Evolutionary conservation across 2,797 vertebrate species (phyloP).

Genomic region (Hylomyscus alleni): DNA sequence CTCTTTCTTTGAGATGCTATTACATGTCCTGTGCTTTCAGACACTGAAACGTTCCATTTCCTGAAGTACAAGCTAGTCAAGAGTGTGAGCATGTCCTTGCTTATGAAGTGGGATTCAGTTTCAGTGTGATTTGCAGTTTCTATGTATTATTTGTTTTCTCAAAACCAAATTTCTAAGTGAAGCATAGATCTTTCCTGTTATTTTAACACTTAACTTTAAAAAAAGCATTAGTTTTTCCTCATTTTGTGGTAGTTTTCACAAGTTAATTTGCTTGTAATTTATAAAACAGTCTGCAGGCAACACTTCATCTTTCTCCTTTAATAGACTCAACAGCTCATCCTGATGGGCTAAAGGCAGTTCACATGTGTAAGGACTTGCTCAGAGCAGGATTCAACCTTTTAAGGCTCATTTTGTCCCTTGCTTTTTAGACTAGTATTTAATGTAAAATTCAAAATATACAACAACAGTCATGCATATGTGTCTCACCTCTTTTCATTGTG

Average conservation of each 20-base stretch:
- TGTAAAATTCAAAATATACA: not conserved
- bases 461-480: not conserved
- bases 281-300: not conserved
- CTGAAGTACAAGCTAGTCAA: constrained; percentile 42
- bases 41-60: not conserved
- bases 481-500: constrained; percentile 30
- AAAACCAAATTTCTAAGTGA: not conserved
- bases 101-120: not conserved
- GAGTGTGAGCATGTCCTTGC: not conserved
- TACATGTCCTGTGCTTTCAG: not conserved
- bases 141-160: constrained; percentile 20
- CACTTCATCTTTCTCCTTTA: constrained; percentile 27
- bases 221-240: not conserved
- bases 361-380: not conserved
- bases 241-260: constrained; percentile 46
- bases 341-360: not conserved
- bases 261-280: not conserved
- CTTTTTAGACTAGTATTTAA: constrained; percentile 28
- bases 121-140: not conserved
- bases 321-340: not conserved
- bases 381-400: not conserved
- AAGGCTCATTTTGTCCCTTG: constrained; percentile 34
- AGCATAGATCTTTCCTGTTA: constrained; percentile 34
- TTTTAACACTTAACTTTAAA: constrained; percentile 47
- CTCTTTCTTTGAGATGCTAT: constrained; percentile 14